A percentile compares a stretch with the other conserved stretches of the same genome.
These are phyloP conservation scores for Synergus laeviventris DNA, from an alignment of 2,888 invertebrate species.

Conservation along the genomic window DNA sequence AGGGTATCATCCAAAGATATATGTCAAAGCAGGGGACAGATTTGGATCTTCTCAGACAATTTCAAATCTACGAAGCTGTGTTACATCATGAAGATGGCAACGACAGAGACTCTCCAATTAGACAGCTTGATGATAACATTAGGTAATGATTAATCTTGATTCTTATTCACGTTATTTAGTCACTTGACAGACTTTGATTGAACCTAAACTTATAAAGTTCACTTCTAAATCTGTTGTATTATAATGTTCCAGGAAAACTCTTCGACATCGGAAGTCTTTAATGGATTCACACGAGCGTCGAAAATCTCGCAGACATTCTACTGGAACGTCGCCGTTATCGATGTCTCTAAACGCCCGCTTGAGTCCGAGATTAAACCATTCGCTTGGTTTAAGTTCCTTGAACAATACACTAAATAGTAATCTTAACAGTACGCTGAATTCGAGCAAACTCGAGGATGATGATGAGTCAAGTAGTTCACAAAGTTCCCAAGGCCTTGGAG, in stretches of 20 bases:
- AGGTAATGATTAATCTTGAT: conserved; percentile 69
- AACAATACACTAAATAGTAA: conserved; percentile 70
- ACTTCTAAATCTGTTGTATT: background rate
- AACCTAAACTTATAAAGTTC: background rate
- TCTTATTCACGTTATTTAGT: too few relatives aligned
- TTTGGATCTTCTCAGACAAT: conserved; percentile 93
- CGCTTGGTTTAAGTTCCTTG: conserved; percentile 68
- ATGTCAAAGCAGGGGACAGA: conserved; percentile 96
- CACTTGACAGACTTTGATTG: background rate
- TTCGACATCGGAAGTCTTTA: conserved; percentile 82
- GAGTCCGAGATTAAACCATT: conserved; percentile 72
- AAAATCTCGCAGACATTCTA: conserved; percentile 87
- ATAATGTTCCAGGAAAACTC: conserved; percentile 80
- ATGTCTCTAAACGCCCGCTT: conserved; percentile 70
- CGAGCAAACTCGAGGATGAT: conserved; percentile 75
- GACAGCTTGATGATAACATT: conserved; percentile 78
- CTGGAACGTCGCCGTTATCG: conserved; percentile 80
- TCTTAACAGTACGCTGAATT: conserved; percentile 67
- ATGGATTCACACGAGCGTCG: conserved; percentile 83
- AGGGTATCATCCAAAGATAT: conserved; percentile 90
- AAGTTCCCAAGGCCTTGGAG: conserved; percentile 77
- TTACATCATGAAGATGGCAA: conserved; percentile 92
- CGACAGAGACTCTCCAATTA: conserved; percentile 81
- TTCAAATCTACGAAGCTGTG: conserved; percentile 96
- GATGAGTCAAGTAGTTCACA: conserved; percentile 81